Conservation (phyloP, 2,797 vertebrate genomes). For the Sebastiscus tertius region DNA sequence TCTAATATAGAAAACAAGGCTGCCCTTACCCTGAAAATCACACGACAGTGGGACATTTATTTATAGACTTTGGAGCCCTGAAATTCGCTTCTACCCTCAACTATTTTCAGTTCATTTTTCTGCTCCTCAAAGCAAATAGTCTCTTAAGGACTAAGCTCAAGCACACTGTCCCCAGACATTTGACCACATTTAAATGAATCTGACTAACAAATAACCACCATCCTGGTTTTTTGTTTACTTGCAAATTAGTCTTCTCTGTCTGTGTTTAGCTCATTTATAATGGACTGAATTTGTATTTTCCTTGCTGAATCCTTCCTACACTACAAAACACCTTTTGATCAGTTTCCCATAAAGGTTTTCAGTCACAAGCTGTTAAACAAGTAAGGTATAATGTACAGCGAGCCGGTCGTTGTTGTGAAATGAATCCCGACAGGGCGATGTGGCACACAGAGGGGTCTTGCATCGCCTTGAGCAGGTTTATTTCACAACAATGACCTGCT, state of each 20-base stretch:
- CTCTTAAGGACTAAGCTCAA: neutral
- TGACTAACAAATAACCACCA: slow-evolving; percentile 72
- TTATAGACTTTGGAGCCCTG: neutral
- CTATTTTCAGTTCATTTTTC: neutral
- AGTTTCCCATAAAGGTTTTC: neutral
- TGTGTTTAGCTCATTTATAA: neutral
- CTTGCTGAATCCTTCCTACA: neutral
- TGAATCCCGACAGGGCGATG: too few species aligned
- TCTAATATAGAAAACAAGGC: slow-evolving; percentile 18
- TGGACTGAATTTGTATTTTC: neutral
- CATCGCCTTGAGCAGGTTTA: too few species aligned
- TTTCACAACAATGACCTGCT: too few species aligned
- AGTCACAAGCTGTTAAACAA: neutral
- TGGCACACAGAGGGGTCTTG: too few species aligned
- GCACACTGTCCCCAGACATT: slow-evolving; percentile 6
- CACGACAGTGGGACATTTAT: neutral
- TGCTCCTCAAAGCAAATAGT: neutral
- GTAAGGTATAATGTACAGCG: too few species aligned
- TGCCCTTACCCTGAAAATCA: slow-evolving; percentile 24
- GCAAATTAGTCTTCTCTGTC: slow-evolving; percentile 59
- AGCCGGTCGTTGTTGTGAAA: neutral
- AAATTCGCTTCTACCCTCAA: neutral
- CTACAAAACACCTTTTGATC: neutral
- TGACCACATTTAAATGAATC: slow-evolving; percentile 70
- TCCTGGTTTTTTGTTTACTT: slow-evolving; percentile 56